These are phyloP conservation scores for Mastomys coucha DNA, from an alignment of 2,113 vertebrate genomes.

Conservation along the genomic window DNA sequence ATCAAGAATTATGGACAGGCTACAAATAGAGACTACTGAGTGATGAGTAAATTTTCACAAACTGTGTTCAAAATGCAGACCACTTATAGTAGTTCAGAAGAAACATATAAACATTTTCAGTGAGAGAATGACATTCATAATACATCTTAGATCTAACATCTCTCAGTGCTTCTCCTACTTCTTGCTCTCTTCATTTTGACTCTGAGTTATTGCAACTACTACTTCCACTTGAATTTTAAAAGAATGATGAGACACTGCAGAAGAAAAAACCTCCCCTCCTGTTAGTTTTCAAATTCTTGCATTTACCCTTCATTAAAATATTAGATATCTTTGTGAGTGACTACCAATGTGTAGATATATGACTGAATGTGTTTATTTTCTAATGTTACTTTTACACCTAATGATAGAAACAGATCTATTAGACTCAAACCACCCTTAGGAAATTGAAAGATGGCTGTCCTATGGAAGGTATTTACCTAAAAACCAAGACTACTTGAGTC, in stretches of 20 bases:
- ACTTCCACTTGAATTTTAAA: slow-evolving; percentile 10
- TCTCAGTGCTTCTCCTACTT: not conserved
- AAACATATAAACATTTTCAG: slow-evolving; percentile 37
- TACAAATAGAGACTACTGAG: not conserved
- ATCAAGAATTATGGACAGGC: not conserved
- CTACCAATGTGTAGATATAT: not conserved
- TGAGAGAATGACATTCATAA: slow-evolving; percentile 40
- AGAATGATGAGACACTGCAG: not conserved
- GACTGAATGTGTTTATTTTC: not conserved
- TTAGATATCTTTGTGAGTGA: not conserved
- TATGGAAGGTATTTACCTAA: no score
- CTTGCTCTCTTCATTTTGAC: slow-evolving; percentile 49
- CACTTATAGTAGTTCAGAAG: not conserved
- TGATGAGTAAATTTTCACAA: not conserved
- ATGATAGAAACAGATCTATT: not conserved
- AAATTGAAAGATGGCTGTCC: not conserved
- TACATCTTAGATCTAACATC: not conserved
- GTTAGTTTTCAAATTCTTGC: not conserved
- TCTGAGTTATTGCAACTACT: not conserved
- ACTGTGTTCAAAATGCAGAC: slow-evolving; percentile 1
- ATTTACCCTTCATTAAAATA: not conserved
- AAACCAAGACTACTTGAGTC: not conserved
- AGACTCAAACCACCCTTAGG: not conserved
- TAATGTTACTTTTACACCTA: not conserved
- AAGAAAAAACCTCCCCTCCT: not conserved